phyloP scores from a whole-genome alignment of 2,888 invertebrate genomes.

The Pterostichus niger region DNA sequence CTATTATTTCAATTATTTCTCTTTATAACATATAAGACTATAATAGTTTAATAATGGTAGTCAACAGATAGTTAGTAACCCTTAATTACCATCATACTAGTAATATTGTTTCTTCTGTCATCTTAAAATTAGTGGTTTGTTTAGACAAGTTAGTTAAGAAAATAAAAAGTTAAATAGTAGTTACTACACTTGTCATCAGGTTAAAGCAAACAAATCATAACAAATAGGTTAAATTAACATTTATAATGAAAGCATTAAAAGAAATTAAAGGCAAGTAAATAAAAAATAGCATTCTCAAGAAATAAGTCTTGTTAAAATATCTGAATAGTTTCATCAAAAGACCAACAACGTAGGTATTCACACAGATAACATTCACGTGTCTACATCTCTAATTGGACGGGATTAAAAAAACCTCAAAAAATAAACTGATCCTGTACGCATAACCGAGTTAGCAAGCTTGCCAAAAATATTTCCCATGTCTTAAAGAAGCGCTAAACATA shows the following conservation, averaged over 20 bases:
- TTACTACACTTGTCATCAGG: neutral
- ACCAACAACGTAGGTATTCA: neutral
- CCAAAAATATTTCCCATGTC: constrained; percentile 56
- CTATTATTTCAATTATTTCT: too few relatives aligned
- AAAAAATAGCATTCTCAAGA: neutral
- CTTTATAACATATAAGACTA: too few relatives aligned
- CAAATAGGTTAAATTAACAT: constrained; percentile 17
- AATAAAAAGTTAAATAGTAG: too few relatives aligned
- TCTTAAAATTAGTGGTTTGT: too few relatives aligned
- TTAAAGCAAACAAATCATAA: neutral
- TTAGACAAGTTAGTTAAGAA: too few relatives aligned
- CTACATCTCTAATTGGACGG: constrained; percentile 40
- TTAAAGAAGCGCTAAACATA: constrained; percentile 46
- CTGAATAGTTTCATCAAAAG: constrained; percentile 4
- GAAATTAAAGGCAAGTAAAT: constrained; percentile 16
- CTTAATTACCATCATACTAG: too few relatives aligned
- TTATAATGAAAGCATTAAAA: neutral
- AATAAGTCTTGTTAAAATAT: neutral
- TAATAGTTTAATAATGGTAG: too few relatives aligned
- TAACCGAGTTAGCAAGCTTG: constrained; percentile 32
- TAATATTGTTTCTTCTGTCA: too few relatives aligned
- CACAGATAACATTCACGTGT: constrained; percentile 30
- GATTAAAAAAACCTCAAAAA: constrained; percentile 34
- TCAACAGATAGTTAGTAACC: too few relatives aligned
- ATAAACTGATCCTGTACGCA: constrained; percentile 26